Percentiles rank a stretch among this genome's conserved stretches.
These are phyloP conservation scores for Ciconia boyciana DNA, from an alignment of 2,113 vertebrate genomes.

Conservation along the genomic window DNA sequence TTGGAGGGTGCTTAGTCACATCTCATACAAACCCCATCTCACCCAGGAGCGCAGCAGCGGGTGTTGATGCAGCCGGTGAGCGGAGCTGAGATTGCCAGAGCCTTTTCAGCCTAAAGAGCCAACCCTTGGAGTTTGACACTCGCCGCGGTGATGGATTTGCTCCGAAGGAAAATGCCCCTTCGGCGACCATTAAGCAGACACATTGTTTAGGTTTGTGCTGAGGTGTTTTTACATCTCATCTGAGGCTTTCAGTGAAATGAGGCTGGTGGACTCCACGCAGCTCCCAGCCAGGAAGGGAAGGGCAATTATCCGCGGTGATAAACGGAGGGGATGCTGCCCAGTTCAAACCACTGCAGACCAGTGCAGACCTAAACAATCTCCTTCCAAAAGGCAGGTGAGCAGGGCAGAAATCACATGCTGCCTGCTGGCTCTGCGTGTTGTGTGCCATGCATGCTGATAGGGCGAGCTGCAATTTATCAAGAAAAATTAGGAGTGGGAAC, in stretches of 20 bases:
- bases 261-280: rapidly evolving
- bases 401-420: background rate
- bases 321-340: background rate
- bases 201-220: background rate
- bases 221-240: background rate
- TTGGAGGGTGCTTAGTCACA: background rate
- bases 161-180: background rate
- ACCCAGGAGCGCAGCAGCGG: background rate
- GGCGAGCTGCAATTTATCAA: background rate
- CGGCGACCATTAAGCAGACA: background rate
- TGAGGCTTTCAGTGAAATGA: background rate
- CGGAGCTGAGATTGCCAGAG: background rate
- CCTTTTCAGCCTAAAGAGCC: background rate
- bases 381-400: background rate
- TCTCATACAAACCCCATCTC: background rate
- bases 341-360: background rate
- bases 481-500: background rate
- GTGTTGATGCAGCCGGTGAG: background rate
- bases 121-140: background rate
- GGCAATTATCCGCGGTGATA: background rate
- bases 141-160: rapidly evolving
- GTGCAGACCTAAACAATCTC: background rate
- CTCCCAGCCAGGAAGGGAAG: background rate
- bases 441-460: background rate
- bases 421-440: rapidly evolving